Evolutionary conservation across 92 coral and sea anemone genomes (phyloP), one percentile per base, ranked within the genome.

Genomic region (Meandrina meandrites): DNA sequence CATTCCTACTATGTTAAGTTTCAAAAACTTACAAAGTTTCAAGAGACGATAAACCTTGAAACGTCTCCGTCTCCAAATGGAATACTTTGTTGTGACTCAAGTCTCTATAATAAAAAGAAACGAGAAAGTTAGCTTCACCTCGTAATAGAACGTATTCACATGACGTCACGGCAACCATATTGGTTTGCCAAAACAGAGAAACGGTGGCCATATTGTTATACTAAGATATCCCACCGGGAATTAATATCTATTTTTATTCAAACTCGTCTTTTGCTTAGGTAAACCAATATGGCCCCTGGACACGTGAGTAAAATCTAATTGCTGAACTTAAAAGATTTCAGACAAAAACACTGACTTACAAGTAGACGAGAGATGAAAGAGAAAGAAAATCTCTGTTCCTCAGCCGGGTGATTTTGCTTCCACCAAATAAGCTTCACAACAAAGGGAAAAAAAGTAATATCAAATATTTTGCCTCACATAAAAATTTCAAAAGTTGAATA

Each of bases 41-140:
- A 1, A 73, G 78, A 21, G 78, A 73, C 11, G 47, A 34, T 73
- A 73, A 73, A 73, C 50, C 48, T 73, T 40, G 48, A 73, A 73
- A 73, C 27, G 48, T 37, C 48, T 24, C 48, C 45, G 51, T 9
- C n/a, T 73, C 14, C 48, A 73, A 1, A 27, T 73, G 78, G 48
- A 73, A 73, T 8, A 73, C 48, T 73, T 73, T 73, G 51, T 73
- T 73, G 48, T 37, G 78, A 51, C 78, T 73, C 17, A 73, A 73
- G 35, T 73, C 78, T 34, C 78, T 73, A 40, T 35, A 17, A 36
- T 7, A 73, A 73, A 34, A 71, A 15, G 18, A 13, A 73, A n/a
- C 16, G 16, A 73, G 32, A 27, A 28, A n/a, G 34, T 66, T 66
- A 66, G 71, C 34, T 24, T 24, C 30, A 62, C 5, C 30, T 62